Evolutionary conservation across 2,797 vertebrate species (phyloP).

Genomic region (Enoplosus armatus): DNA sequence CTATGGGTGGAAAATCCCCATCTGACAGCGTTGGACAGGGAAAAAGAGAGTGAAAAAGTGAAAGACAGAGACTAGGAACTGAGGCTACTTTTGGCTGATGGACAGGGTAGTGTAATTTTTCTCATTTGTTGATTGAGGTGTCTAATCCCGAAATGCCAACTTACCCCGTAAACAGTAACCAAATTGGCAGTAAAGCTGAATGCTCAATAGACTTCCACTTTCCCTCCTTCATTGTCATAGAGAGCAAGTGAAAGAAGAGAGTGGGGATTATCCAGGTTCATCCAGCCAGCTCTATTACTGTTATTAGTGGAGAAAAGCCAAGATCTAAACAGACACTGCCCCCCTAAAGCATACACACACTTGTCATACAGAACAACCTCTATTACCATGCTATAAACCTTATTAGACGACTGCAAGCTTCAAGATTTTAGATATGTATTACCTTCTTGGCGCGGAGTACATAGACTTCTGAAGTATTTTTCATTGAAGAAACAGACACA

Average conservation of each 20-base stretch:
- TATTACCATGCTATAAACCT: background rate
- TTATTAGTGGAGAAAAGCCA: slow-evolving; percentile 57
- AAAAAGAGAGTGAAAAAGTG: slow-evolving; percentile 21
- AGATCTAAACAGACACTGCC: slow-evolving; percentile 43
- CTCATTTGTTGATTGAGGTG: background rate
- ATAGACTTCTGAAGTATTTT: background rate
- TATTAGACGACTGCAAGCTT: background rate
- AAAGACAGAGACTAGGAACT: background rate
- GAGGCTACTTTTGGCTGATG: slow-evolving; percentile 11
- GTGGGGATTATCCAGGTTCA: slow-evolving; percentile 32
- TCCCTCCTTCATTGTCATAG: slow-evolving; percentile 7
- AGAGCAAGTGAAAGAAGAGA: slow-evolving; percentile 42
- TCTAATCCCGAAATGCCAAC: slow-evolving; percentile 15
- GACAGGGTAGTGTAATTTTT: slow-evolving; percentile 8
- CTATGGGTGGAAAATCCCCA: slow-evolving; percentile 67
- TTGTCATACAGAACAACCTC: slow-evolving; percentile 14
- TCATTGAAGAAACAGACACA: background rate
- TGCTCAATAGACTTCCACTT: slow-evolving; percentile 10
- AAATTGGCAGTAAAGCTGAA: slow-evolving; percentile 10
- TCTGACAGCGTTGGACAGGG: slow-evolving; percentile 6
- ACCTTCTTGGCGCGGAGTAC: background rate
- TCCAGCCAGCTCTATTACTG: slow-evolving; percentile 39
- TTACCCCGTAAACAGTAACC: background rate
- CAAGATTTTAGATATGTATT: slow-evolving; percentile 1
- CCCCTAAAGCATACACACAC: slow-evolving; percentile 3